A percentile compares a stretch with the other conserved stretches of the same genome.
phyloP scores from a whole-genome alignment of 2,113 vertebrate species.

The Setophaga petechia region DNA sequence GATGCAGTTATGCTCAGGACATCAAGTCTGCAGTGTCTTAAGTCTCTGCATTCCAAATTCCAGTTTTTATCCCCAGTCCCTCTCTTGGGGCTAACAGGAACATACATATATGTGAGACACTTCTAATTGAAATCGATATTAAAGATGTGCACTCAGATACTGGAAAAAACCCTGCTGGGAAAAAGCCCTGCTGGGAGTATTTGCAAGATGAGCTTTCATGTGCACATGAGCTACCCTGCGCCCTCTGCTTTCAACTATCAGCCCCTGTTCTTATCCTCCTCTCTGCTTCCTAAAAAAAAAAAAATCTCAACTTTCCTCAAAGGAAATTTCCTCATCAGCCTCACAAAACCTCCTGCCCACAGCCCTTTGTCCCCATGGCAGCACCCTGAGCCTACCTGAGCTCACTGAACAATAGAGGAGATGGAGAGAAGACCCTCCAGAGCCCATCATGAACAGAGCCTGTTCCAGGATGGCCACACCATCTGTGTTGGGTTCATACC shows the following conservation, averaged over 20 bases:
- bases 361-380: fast-evolving
- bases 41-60: not conserved
- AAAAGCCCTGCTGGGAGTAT: not conserved
- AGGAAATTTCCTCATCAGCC: not conserved
- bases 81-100: not conserved
- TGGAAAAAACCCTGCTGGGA: not conserved
- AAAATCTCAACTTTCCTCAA: no score
- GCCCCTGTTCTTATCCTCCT: not conserved
- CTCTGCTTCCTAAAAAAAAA: not conserved
- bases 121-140: not conserved
- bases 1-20: not conserved
- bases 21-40: not conserved
- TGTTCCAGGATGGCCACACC: not conserved
- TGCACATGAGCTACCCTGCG: fast-evolving
- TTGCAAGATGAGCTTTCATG: not conserved
- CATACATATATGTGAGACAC: not conserved
- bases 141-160: not conserved
- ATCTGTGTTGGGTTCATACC: not conserved
- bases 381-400: not conserved
- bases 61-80: not conserved
- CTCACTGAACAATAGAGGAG: fast-evolving
- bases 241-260: not conserved
- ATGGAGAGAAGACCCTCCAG: not conserved
- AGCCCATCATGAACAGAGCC: not conserved
- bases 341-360: not conserved